Percentiles rank a stretch among this genome's conserved stretches.
Evolutionary conservation across 2,888 invertebrate genomes (phyloP).

Genomic region (Kryphioiulus occultus): DNA sequence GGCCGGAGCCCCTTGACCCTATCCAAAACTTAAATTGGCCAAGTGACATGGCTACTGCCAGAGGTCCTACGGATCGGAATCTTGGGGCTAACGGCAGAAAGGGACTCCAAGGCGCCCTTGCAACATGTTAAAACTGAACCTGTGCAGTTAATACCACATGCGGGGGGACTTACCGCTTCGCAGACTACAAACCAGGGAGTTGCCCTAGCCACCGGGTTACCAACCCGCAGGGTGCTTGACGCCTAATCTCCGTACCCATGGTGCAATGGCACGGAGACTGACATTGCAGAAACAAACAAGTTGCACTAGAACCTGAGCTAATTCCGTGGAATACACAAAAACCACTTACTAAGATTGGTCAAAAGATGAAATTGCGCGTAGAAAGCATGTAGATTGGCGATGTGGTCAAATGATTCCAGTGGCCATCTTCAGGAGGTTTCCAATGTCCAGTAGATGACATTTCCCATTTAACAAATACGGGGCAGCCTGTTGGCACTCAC

Average conservation of each 20-base stretch:
- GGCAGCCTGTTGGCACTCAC: no score
- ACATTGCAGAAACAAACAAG: neutral
- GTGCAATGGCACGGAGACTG: neutral
- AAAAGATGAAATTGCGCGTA: no score
- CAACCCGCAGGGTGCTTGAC: neutral
- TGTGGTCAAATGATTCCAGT: no score
- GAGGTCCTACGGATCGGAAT: neutral
- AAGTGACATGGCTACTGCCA: neutral
- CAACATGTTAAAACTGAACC: neutral
- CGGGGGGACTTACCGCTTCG: conserved; percentile 30
- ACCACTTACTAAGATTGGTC: no score
- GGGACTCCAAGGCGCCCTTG: conserved; percentile 8
- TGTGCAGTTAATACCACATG: neutral
- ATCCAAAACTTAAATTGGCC: neutral
- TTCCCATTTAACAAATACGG: no score
- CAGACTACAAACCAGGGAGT: neutral
- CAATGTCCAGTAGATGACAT: no score
- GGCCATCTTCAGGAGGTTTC: no score
- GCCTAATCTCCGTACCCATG: neutral
- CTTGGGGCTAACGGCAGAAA: neutral
- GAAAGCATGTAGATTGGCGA: no score
- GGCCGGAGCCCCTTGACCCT: neutral
- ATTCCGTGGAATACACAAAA: no score
- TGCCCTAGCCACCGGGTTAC: neutral
- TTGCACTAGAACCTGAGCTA: neutral